Evolutionary conservation across 2,797 vertebrate species (phyloP).

Genomic region (Sebastiscus albofasciatus): DNA sequence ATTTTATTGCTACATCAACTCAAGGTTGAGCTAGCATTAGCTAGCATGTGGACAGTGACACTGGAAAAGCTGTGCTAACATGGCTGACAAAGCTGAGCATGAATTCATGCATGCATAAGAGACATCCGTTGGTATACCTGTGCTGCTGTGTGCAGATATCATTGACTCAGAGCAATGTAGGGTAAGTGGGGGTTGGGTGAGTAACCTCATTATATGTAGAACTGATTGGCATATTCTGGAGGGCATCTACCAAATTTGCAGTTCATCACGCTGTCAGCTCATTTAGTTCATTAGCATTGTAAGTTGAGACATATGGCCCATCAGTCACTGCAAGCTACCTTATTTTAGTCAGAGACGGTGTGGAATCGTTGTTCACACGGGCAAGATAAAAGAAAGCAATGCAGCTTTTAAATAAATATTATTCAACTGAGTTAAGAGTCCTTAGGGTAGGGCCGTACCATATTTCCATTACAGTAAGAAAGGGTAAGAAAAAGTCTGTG

Average conservation of each 20-base stretch:
- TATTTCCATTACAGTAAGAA: not conserved
- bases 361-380: slow-evolving; percentile 10
- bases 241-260: slow-evolving; percentile 48
- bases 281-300: slow-evolving; percentile 42
- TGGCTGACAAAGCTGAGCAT: not conserved
- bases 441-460: not conserved
- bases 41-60: not conserved
- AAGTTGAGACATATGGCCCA: slow-evolving; percentile 39
- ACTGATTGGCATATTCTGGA: slow-evolving; percentile 55
- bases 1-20: not conserved
- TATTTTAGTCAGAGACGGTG: slow-evolving; percentile 22
- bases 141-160: not conserved
- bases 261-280: slow-evolving; percentile 54
- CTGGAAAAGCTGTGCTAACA: not conserved
- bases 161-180: not conserved
- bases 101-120: not conserved
- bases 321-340: slow-evolving; percentile 29
- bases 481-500: not conserved
- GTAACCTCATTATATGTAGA: slow-evolving; percentile 43
- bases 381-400: not conserved
- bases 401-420: slow-evolving; percentile 1
- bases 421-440: not conserved
- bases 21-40: not conserved
- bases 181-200: slow-evolving; percentile 4
- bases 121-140: not conserved